Evolutionary conservation across 2,113 vertebrate species (phyloP).

Genomic region (Cavia porcellus): DNA sequence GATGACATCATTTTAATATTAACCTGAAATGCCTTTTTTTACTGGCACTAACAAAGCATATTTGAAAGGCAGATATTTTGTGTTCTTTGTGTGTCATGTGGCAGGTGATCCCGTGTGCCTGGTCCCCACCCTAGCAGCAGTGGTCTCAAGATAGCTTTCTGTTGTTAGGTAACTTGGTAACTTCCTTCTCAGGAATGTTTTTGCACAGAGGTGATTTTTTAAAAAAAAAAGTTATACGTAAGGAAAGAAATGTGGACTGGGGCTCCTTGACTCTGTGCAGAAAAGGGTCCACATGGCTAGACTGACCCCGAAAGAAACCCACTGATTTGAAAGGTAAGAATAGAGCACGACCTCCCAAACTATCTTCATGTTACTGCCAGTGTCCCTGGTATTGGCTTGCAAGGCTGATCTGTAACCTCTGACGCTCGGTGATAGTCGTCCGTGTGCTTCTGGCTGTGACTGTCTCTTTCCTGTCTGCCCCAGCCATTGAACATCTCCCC

Average conservation of each 20-base stretch:
- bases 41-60: background rate
- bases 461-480: background rate
- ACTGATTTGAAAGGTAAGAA: background rate
- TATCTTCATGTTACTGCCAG: background rate
- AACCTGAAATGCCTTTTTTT: constrained; percentile 16
- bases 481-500: background rate
- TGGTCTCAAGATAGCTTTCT: background rate
- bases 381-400: background rate
- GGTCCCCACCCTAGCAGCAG: background rate
- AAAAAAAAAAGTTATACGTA: background rate
- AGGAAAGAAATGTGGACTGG: background rate
- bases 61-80: background rate
- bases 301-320: background rate
- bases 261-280: background rate
- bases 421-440: background rate
- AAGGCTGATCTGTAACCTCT: background rate
- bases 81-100: background rate
- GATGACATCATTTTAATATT: constrained; percentile 21
- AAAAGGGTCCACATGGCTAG: background rate
- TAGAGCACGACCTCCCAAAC: background rate
- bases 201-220: background rate
- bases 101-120: accelerated
- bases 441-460: background rate
- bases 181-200: background rate
- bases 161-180: background rate